These are phyloP conservation scores for Adelphocoris suturalis DNA, from an alignment of 2,888 invertebrate genomes.

Conservation along the genomic window DNA sequence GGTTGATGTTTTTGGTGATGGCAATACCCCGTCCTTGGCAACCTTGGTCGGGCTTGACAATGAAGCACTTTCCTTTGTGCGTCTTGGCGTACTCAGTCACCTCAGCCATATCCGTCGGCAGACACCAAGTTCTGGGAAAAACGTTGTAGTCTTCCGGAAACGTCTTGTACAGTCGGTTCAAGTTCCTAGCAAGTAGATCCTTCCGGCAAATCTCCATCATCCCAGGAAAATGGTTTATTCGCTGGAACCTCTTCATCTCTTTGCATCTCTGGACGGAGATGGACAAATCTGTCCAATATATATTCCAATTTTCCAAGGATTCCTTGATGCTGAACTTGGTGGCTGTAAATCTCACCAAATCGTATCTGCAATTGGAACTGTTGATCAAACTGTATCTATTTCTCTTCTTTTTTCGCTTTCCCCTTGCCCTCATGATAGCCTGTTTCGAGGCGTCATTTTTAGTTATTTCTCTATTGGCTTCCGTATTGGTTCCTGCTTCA, in stretches of 20 bases:
- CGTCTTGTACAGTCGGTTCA: conserved; percentile 92
- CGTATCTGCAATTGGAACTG: conserved; percentile 86
- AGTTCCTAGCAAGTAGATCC: conserved; percentile 91
- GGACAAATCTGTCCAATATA: conserved; percentile 94
- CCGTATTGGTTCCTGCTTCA: conserved; percentile 31
- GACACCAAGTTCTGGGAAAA: conserved; percentile 95
- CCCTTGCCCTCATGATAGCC: not conserved
- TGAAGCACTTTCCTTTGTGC: conserved; percentile 88
- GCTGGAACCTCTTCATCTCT: conserved; percentile 92
- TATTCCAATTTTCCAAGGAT: conserved; percentile 91
- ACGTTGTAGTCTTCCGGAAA: conserved; percentile 95
- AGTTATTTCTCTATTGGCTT: conserved; percentile 5
- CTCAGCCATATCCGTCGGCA: conserved; percentile 84
- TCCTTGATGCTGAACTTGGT: conserved; percentile 87
- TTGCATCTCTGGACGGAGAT: conserved; percentile 92
- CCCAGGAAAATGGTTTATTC: conserved; percentile 95
- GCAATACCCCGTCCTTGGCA: conserved; percentile 95
- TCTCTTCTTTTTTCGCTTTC: conserved; percentile 51
- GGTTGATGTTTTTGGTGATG: conserved; percentile 89
- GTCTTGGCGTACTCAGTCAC: conserved; percentile 86
- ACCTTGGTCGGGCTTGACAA: conserved; percentile 94
- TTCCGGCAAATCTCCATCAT: conserved; percentile 94
- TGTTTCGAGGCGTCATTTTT: not conserved
- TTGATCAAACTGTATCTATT: conserved; percentile 80
- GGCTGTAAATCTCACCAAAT: conserved; percentile 86